Percentiles rank a stretch among this genome's conserved stretches.
Conservation (phyloP, 2,888 invertebrate genomes). For the Chydorus sphaericus region DNA sequence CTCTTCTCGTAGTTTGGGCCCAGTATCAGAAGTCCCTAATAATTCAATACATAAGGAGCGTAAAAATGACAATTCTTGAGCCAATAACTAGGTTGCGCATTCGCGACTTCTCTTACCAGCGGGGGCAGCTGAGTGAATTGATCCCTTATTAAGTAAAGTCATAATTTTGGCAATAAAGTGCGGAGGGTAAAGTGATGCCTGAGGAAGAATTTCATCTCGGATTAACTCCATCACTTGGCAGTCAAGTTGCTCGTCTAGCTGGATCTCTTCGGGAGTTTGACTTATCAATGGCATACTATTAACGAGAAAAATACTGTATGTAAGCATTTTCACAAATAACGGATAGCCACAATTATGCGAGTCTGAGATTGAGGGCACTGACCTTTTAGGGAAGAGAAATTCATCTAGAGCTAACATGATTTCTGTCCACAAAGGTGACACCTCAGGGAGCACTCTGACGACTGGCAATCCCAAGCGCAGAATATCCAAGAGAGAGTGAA, state of each 20-base stretch:
- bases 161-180: constrained; percentile 72
- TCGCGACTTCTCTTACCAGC: no score
- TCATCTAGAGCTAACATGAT: constrained; percentile 73
- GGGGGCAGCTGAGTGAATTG: no score
- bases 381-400: constrained; percentile 78
- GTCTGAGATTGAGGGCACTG: constrained; percentile 20
- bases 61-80: background rate
- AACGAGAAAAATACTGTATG: background rate
- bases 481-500: constrained; percentile 57
- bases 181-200: constrained; percentile 57
- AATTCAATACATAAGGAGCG: background rate
- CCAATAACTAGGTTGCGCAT: background rate
- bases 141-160: constrained; percentile 67
- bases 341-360: no score
- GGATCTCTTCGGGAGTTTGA: constrained; percentile 38
- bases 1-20: constrained; percentile 65
- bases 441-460: constrained; percentile 57
- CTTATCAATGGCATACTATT: constrained; percentile 35
- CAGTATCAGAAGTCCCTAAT: background rate
- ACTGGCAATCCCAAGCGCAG: constrained; percentile 73
- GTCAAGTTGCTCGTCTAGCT: constrained; percentile 62
- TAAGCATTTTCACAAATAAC: background rate
- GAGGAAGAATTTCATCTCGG: constrained; percentile 64
- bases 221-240: constrained; percentile 67
- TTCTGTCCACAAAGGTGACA: constrained; percentile 71